Conservation (phyloP, 2,113 vertebrate species). For the Grus americana region DNA sequence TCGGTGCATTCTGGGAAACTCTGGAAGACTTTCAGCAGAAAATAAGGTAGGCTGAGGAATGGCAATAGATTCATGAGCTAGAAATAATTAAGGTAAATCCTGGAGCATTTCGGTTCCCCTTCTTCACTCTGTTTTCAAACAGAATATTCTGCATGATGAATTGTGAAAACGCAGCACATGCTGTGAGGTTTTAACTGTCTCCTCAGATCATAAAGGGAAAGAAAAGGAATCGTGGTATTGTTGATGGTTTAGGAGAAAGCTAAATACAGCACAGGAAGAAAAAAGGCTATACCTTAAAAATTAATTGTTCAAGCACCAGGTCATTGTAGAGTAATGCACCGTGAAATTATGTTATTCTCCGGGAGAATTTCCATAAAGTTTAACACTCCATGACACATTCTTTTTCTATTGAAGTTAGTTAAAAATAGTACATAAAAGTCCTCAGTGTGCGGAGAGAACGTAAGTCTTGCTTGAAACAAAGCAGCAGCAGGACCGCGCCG, state of each 20-base stretch:
- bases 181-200: constrained; percentile 32
- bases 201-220: constrained; percentile 6
- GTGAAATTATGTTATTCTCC: constrained; percentile 80
- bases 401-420: constrained; percentile 63
- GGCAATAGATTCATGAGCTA: not conserved
- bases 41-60: constrained; percentile 38
- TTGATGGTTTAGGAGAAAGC: constrained; percentile 61
- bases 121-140: constrained; percentile 23
- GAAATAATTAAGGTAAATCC: constrained; percentile 55
- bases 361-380: constrained; percentile 80
- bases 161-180: constrained; percentile 9
- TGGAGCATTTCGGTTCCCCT: not conserved
- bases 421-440: constrained; percentile 62
- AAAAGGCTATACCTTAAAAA: constrained; percentile 75
- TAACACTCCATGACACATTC: constrained; percentile 76
- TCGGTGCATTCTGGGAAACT: not conserved
- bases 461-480: not conserved
- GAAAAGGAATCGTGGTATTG: constrained; percentile 48
- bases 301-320: constrained; percentile 81
- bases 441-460: not conserved
- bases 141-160: constrained; percentile 24
- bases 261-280: constrained; percentile 64
- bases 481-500: not conserved
- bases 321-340: constrained; percentile 77
- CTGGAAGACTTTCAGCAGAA: not conserved